phyloP scores from a whole-genome alignment of 2,888 invertebrate genomes.

The Oligia latruncula region DNA sequence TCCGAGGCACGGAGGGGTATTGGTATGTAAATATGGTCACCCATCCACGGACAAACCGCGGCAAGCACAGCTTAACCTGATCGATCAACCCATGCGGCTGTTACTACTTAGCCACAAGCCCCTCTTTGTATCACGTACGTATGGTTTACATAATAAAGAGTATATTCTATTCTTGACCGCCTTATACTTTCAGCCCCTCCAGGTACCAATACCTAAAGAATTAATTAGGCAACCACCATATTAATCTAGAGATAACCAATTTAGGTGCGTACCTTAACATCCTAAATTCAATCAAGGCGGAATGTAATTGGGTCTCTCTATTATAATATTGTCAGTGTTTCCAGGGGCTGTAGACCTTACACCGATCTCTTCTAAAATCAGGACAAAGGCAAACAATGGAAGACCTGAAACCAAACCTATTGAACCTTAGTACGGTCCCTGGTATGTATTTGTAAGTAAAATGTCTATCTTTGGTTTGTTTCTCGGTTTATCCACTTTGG shows the following conservation, averaged over 20 bases:
- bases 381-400: constrained; percentile 24
- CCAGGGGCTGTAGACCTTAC: constrained; percentile 6
- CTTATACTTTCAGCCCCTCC: neutral
- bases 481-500: neutral
- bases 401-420: neutral
- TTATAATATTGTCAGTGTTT: constrained; percentile 38
- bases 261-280: constrained; percentile 9
- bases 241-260: constrained; percentile 29
- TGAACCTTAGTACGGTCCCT: neutral
- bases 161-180: neutral
- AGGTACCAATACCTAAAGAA: constrained; percentile 3
- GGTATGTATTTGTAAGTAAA: neutral
- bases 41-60: no score
- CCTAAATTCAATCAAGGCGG: constrained; percentile 35
- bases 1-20: no score
- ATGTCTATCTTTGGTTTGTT: neutral
- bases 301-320: constrained; percentile 30
- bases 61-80: no score
- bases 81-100: no score
- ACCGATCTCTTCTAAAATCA: constrained; percentile 1
- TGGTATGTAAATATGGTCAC: no score
- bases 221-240: neutral
- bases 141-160: neutral
- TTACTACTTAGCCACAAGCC: no score
- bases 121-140: neutral